Evolutionary conservation across 2,113 vertebrate species (phyloP), one percentile per base, ranked within the genome.

Genomic region (Sylvietta virens): DNA sequence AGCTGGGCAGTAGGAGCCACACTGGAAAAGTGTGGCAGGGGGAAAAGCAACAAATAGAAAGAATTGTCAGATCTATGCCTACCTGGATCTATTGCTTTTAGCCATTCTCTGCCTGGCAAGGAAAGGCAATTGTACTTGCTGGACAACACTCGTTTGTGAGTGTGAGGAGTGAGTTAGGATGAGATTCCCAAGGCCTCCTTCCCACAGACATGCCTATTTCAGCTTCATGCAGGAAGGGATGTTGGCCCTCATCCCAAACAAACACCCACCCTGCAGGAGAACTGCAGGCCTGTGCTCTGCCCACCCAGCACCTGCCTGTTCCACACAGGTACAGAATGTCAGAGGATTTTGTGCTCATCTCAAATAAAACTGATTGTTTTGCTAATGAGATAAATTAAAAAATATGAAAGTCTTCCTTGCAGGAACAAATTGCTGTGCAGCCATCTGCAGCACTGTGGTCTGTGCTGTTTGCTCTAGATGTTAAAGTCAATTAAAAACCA

Each of bases 361-460:
- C 54, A 22, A 9, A 58, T 42, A 28, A 77, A 72, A 42, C 27
- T 5, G 48, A 60, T 92, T 58, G 54, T 10, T 82, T 64, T 80
- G 45, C 50, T 87, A 79, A 87, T 87, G 78, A 71, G 78, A 50
- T 53, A 94, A 94, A 95, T 77, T 35, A 91, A 69, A 16, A 47
- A n/a, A 61, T 81, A 12, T 72, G 69, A 87, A 89, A 79, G 50
- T 6, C 11, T 53, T 65, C 31, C 45, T 87, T 54, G 28, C 6
- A 66, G 53, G 20, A 71, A n/a, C 47, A 88, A 78, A 64, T 35
- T 84, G 45, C 39, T 61, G 42, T 80, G 78, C 53, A 81, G 61
- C 60, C 35, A 73, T 53, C 79, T 88, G 66, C 61, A 92, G 53
- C 39, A 13, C 69, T 42, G 48, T 62, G 57, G 61, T 30, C 30